Evolutionary conservation across 2,888 invertebrate species (phyloP).

Genomic region (Nomada goodeniana): DNA sequence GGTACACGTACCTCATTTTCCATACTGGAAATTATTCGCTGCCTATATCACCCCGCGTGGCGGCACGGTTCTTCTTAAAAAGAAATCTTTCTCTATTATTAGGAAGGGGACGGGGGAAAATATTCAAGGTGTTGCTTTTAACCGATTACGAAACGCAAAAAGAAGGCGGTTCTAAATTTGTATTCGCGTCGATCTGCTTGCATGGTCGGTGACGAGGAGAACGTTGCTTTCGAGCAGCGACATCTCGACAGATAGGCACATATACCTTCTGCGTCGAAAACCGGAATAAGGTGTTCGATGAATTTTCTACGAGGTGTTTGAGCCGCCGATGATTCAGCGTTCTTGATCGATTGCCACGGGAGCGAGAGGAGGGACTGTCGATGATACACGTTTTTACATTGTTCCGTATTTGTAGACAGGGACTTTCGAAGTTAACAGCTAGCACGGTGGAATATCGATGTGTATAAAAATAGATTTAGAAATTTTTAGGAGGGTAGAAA

Average conservation of each 20-base stretch:
- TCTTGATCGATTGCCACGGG: conserved; percentile 48
- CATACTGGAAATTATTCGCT: no score
- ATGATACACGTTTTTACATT: conserved; percentile 25
- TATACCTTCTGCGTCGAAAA: conserved; percentile 39
- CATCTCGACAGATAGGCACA: conserved; percentile 15
- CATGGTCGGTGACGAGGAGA: conserved; percentile 44
- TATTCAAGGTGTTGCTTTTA: conserved; percentile 33
- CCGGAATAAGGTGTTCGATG: conserved; percentile 53
- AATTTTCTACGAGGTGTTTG: conserved; percentile 52
- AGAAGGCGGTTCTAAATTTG: conserved; percentile 59
- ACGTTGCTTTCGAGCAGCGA: conserved; percentile 32
- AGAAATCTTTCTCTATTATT: background rate
- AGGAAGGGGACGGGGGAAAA: conserved; percentile 11
- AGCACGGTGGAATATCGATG: no score
- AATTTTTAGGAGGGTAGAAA: no score
- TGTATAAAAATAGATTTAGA: no score
- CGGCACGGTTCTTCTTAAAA: no score
- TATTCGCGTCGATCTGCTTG: conserved; percentile 32
- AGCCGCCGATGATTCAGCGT: conserved; percentile 61
- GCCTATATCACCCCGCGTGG: no score
- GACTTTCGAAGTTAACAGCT: conserved; percentile 6
- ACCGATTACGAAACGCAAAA: conserved; percentile 58
- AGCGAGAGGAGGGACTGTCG: conserved; percentile 28
- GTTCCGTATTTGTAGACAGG: background rate
- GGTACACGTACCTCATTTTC: no score